phyloP scores from a whole-genome alignment of 2,113 vertebrate genomes.

The Pelobates fuscus region DNA sequence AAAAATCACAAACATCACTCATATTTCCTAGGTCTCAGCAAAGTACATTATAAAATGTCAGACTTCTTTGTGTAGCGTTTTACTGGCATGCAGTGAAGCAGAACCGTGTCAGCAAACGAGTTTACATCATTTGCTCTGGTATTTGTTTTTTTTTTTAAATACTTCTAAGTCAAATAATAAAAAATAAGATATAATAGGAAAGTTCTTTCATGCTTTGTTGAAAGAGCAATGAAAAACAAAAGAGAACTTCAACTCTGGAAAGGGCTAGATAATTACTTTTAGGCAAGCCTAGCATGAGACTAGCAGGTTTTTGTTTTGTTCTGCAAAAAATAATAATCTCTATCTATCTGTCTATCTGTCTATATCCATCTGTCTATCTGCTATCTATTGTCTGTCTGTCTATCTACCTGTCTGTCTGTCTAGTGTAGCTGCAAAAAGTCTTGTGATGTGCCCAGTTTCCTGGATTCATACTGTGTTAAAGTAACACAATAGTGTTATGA shows the following conservation, averaged over 20 bases:
- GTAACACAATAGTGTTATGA: no score
- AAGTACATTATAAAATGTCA: conserved; percentile 52
- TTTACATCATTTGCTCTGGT: conserved; percentile 57
- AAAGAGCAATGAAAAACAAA: conserved; percentile 51
- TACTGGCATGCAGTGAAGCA: conserved; percentile 52
- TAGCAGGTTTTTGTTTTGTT: background rate
- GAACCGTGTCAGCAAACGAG: conserved; percentile 46
- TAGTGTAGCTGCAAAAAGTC: no score
- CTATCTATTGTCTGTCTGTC: no score
- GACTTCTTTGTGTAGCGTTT: conserved; percentile 37
- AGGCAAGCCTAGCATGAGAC: background rate
- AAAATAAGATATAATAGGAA: conserved; percentile 32
- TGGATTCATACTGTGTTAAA: no score
- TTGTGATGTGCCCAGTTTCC: no score
- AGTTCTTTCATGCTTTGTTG: conserved; percentile 29
- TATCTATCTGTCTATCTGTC: no score
- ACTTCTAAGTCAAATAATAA: conserved; percentile 40
- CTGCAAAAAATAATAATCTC: no score
- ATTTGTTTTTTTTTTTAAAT: conserved; percentile 60
- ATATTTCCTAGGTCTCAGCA: conserved; percentile 48
- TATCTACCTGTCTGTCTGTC: no score
- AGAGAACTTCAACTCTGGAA: conserved; percentile 7
- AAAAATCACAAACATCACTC: conserved; percentile 49
- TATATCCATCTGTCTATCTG: no score
- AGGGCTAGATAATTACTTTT: background rate